phyloP scores from a whole-genome alignment of 2,888 invertebrate genomes.

The Balanococcus diminutus region DNA sequence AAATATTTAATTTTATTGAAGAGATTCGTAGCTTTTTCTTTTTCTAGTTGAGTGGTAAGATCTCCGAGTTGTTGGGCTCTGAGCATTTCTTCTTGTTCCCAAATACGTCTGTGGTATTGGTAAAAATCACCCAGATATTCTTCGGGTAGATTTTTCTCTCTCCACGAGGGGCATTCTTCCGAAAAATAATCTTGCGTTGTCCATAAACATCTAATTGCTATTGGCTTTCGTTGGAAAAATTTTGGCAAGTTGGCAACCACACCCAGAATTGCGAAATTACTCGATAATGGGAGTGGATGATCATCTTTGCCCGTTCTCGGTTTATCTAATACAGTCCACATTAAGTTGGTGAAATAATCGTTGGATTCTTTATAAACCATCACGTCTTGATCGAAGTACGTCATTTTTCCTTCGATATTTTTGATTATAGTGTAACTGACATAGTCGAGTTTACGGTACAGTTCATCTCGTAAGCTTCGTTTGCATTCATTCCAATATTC shows the following conservation, averaged over 20 bases:
- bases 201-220: slow-evolving; percentile 67
- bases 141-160: slow-evolving; percentile 60
- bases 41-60: slow-evolving; percentile 44
- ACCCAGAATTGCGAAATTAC: slow-evolving; percentile 66
- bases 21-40: slow-evolving; percentile 39
- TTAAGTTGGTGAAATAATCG: not conserved
- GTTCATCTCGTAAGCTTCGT: slow-evolving; percentile 17
- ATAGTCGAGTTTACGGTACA: slow-evolving; percentile 43
- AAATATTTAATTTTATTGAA: slow-evolving; percentile 53
- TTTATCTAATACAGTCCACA: slow-evolving; percentile 47
- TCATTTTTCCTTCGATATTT: slow-evolving; percentile 50
- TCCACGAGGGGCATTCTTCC: slow-evolving; percentile 62
- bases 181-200: slow-evolving; percentile 69
- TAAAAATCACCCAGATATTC: not conserved
- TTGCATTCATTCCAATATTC: slow-evolving; percentile 45
- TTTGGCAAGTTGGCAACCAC: slow-evolving; percentile 66
- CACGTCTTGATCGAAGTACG: slow-evolving; percentile 37
- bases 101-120: slow-evolving; percentile 29
- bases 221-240: slow-evolving; percentile 65
- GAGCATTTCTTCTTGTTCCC: slow-evolving; percentile 41
- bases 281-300: slow-evolving; percentile 66
- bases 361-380: slow-evolving; percentile 14
- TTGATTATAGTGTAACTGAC: slow-evolving; percentile 28
- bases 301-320: slow-evolving; percentile 47
- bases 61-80: slow-evolving; percentile 40